Percentiles rank a stretch among this genome's conserved stretches.
Conservation (phyloP, 2,888 invertebrate species). For the Drosophila birchii region DNA sequence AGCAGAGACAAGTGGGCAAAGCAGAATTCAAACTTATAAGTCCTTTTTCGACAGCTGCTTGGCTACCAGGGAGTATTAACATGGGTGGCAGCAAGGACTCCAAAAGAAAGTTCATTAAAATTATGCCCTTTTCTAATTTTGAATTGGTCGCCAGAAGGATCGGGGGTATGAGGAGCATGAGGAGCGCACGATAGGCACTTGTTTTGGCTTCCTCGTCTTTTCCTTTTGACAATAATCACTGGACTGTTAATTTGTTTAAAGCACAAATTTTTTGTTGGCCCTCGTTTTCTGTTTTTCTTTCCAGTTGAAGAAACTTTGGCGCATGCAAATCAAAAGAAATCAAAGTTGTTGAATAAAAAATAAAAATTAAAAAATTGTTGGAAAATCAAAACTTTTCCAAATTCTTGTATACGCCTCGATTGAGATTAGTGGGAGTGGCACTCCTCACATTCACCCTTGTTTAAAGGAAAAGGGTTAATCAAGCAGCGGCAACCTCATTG, state of each 20-base stretch:
- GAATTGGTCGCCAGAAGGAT: conserved; percentile 48
- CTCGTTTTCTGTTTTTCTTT: conserved; percentile 59
- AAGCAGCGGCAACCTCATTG: conserved; percentile 23
- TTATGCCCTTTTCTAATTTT: conserved; percentile 80
- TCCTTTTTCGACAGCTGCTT: conserved; percentile 78
- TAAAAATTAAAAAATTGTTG: conserved; percentile 3
- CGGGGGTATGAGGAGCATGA: conserved; percentile 10
- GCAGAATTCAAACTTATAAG: conserved; percentile 69
- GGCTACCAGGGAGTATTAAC: conserved; percentile 45
- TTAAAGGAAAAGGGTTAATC: conserved; percentile 28
- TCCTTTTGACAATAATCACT: conserved; percentile 81
- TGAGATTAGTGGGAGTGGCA: conserved; percentile 20
- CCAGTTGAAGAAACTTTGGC: conserved; percentile 81
- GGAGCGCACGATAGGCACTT: conserved; percentile 66
- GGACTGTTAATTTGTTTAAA: conserved; percentile 82
- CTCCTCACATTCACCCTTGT: conserved; percentile 11
- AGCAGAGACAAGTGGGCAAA: conserved; percentile 66
- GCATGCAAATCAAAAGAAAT: conserved; percentile 72
- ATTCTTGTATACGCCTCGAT: conserved; percentile 5
- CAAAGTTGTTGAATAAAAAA: conserved; percentile 62
- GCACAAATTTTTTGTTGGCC: conserved; percentile 39
- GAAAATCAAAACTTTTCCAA: conserved; percentile 12
- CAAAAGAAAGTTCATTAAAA: conserved; percentile 80
- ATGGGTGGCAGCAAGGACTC: conserved; percentile 24
- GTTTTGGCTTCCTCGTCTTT: conserved; percentile 66